phyloP scores from a whole-genome alignment of 2,113 vertebrate genomes.

The Sciurus niger region DNA sequence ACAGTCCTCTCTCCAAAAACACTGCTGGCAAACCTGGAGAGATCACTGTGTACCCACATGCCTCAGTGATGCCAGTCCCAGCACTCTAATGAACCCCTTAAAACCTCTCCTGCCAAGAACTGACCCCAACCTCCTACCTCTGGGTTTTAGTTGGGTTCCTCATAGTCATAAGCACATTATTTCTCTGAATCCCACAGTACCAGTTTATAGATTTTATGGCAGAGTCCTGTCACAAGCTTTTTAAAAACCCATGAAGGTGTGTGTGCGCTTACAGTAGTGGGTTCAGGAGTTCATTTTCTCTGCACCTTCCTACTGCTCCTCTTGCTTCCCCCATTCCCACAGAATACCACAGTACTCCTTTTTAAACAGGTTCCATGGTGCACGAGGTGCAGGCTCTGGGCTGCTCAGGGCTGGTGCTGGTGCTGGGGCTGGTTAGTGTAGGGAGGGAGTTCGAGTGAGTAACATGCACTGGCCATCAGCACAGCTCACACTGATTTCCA shows the following conservation, averaged over 20 bases:
- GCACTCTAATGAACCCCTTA: not conserved
- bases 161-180: accelerated
- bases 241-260: not conserved
- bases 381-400: not conserved
- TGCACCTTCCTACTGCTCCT: not conserved
- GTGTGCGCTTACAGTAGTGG: accelerated
- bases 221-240: not conserved
- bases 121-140: not conserved
- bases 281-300: not conserved
- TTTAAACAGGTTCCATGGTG: not conserved
- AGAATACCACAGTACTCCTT: not conserved
- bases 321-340: accelerated
- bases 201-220: no score
- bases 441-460: not conserved
- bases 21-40: no score
- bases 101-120: not conserved
- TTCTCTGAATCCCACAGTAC: not conserved
- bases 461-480: accelerated
- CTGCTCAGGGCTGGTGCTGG: not conserved
- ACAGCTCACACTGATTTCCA: accelerated
- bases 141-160: not conserved
- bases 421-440: not conserved
- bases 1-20: not conserved
- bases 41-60: not conserved
- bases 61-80: accelerated